These are phyloP conservation scores for Cirrhinus molitorella DNA, from an alignment of 2,797 vertebrate species.

Conservation along the genomic window DNA sequence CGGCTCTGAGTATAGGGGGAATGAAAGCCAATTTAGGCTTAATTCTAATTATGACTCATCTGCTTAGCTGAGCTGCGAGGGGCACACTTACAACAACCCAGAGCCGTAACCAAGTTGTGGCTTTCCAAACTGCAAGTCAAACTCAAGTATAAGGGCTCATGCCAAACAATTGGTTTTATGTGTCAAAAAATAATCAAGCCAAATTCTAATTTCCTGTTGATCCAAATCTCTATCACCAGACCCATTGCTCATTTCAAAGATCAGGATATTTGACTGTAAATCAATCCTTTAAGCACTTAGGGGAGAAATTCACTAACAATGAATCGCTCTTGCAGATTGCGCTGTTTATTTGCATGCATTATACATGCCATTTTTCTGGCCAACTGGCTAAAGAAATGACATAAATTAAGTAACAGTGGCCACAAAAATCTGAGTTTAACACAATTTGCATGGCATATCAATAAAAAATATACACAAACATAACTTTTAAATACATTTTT, in stretches of 20 bases:
- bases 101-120: conserved; percentile 15
- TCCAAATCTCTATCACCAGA: background rate
- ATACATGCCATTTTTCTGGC: background rate
- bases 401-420: background rate
- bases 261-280: conserved; percentile 13
- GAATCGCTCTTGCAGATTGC: background rate
- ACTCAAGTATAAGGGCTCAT: conserved; percentile 17
- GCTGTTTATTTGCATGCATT: background rate
- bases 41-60: conserved; percentile 53
- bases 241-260: background rate
- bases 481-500: background rate
- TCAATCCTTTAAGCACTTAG: background rate
- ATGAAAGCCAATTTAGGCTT: conserved; percentile 48
- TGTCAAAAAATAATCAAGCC: conserved; percentile 8
- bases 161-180: conserved; percentile 6
- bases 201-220: background rate
- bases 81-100: conserved; percentile 24
- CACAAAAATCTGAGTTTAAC: background rate
- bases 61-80: conserved; percentile 37
- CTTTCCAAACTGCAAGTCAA: conserved; percentile 13
- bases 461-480: background rate
- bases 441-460: background rate
- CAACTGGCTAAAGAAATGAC: background rate
- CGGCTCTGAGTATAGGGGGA: conserved; percentile 38
- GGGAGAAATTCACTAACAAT: too few species aligned